Evolutionary conservation across 2,113 vertebrate genomes (phyloP), one percentile per base, ranked within the genome.

Genomic region (Zapornia atra): DNA sequence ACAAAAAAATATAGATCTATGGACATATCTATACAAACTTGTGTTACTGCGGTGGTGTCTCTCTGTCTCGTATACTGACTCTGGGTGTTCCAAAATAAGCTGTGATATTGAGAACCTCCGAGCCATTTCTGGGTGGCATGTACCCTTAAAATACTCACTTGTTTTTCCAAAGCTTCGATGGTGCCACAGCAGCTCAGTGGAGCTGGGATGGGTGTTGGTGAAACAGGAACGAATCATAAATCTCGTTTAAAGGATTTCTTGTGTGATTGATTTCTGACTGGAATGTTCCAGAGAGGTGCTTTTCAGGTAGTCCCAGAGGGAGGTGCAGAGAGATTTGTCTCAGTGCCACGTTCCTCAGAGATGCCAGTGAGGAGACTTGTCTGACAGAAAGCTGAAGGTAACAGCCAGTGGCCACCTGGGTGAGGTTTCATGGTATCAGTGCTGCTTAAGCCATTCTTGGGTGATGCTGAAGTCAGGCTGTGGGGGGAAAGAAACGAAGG

Each of bases 1-100:
- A 66, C 78, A 92, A 96, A 94, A 96, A 96, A 93, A 89, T 90
- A 95, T n/a, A 97, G 95, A 92, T 92, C 90, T 97, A 92, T 96
- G 93, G 73, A 96, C 86, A 91, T 87, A 96, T 75, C 92, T 94
- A 3, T 94, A 94, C 20, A 42, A 83, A 51, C 11, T 46, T 19
- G 54, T 51, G 65, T 40, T 68, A 33, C 17, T 48, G 51, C 53
- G 63, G 10, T 54, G 31, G 46, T 11, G 5, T 90, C 20, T 90
- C 20, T 92, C 38, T 69, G 46, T 64, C n/a, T 92, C 0, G 0
- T 44, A 1, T 2, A 3, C 44, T 5, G 5, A 8, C 82, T 48
- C 25, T 69, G 65, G 42, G 12, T 50, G 50, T 65, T 66, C 29
- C 53, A 51, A 77, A 79, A 21, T 46, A 46, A 50, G 50, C 24